A percentile compares a stretch with the other conserved stretches of the same genome.
Evolutionary conservation across 2,797 vertebrate genomes (phyloP).

Genomic region (Bradypodion ventrale): DNA sequence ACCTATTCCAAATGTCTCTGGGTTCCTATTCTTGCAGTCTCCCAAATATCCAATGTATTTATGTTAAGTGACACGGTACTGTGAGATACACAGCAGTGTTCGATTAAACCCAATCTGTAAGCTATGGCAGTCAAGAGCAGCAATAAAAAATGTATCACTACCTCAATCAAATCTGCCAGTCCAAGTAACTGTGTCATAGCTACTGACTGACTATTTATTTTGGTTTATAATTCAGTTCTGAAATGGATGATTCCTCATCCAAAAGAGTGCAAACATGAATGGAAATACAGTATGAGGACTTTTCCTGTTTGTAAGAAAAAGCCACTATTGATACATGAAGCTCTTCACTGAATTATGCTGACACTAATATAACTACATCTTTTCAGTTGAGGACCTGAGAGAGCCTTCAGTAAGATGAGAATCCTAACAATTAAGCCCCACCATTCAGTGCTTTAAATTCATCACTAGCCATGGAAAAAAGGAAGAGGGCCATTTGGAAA

Average conservation of each 20-base stretch:
- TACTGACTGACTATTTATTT: conserved; percentile 38
- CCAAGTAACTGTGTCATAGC: conserved; percentile 35
- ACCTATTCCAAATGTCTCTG: conserved; percentile 37
- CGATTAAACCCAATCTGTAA: conserved; percentile 43
- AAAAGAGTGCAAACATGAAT: conserved; percentile 33
- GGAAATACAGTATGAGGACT: background rate
- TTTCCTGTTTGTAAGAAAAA: background rate
- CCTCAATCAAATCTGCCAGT: conserved; percentile 4
- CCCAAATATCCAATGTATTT: conserved; percentile 38
- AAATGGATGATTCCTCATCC: conserved; percentile 30
- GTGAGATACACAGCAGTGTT: conserved; percentile 32
- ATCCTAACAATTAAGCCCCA: conserved; percentile 15
- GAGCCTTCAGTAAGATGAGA: conserved; percentile 37
- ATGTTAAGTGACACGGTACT: conserved; percentile 5
- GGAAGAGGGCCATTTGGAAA: conserved; percentile 52
- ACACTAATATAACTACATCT: conserved; percentile 17
- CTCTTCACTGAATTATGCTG: conserved; percentile 14
- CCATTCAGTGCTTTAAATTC: conserved; percentile 54
- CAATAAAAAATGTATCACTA: conserved; percentile 51
- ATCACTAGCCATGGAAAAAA: conserved; percentile 7
- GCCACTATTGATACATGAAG: conserved; percentile 3
- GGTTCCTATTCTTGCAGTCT: conserved; percentile 42
- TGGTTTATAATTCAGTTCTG: conserved; percentile 39
- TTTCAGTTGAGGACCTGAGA: conserved; percentile 26
- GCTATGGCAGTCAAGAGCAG: conserved; percentile 45